Base-by-base conservation (phyloP, 2,888 invertebrate genomes). In the Tuta absoluta region DNA sequence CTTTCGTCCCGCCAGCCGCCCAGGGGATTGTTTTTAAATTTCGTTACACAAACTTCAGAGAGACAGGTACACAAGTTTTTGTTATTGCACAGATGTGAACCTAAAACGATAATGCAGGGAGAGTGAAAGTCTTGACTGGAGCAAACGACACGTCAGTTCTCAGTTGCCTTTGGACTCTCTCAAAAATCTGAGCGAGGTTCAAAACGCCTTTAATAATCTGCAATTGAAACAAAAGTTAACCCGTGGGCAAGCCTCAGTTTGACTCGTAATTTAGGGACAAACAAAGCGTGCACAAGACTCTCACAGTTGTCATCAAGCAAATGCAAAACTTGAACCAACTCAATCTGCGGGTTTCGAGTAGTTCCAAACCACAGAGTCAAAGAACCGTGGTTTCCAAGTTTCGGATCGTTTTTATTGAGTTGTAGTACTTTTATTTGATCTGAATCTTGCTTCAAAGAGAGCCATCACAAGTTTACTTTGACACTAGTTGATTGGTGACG, bases 1-100 rank as follows among this genome's bases (percentile, higher is more conserved):
- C 53, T 72, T 72, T 71, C 78, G 71, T 72, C 76, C 75, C 72
- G 73, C 72, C 71, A 77, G 75, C 72, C 80, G 75, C 79, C 79
- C 69, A 71, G 79, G 79, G 85, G 79, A 87, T 88, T 87, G 87
- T 87, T 88, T 88, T 87, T 86, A 86, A 88, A 87, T 87, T 85
- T 86, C 80, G 85, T 87, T 88, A 87, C 77, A 75, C 72, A 72
- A 78, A 76, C 75, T 77, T 74, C 33, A 21, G 70, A 58, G 66
- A n/a, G 70, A 73, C 45, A 66, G 72, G 69, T 70, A 73, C 24
- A 33, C 45, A 64, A 48, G 5, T 41, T 41, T 12, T 14, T 41
- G 41, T 14, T 33, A 33, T 33, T 33, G 10, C 33, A 7, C 33
- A 33, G 33, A 33, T 33, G 7, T 3, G 8, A 33, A 10, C 7